Percentiles rank a stretch among this genome's conserved stretches.
Conservation (phyloP, 2,113 vertebrate species). For the Dasyprocta punctata region DNA sequence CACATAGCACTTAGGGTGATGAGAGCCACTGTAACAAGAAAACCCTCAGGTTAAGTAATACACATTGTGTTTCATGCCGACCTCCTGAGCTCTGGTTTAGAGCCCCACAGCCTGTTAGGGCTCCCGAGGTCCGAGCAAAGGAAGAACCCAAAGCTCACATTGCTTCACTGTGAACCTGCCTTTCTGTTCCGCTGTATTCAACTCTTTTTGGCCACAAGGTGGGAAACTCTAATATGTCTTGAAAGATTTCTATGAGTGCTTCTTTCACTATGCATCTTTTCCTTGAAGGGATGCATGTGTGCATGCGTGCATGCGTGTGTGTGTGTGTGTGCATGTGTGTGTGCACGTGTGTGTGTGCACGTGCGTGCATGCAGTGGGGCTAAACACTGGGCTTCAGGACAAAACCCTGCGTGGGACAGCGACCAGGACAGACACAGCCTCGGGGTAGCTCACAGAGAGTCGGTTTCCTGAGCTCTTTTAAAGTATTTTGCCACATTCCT, state of each 20-base stretch:
- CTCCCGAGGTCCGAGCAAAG: not conserved
- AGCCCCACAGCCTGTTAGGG: not conserved
- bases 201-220: not conserved
- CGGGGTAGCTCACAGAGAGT: not conserved
- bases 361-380: not conserved
- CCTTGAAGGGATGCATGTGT: not conserved
- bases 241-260: not conserved
- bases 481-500: not conserved
- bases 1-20: not conserved
- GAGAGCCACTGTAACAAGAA: not conserved
- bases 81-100: not conserved
- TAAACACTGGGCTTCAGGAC: not conserved
- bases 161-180: not conserved
- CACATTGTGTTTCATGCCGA: not conserved
- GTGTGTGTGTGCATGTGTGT: not conserved
- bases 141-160: not conserved
- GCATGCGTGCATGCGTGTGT: not conserved
- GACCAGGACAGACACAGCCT: not conserved
- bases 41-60: not conserved
- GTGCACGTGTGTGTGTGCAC: not conserved
- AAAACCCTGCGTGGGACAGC: not conserved
- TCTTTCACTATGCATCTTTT: not conserved
- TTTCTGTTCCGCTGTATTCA: not conserved
- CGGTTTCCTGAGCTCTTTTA: not conserved
- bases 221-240: not conserved